phyloP scores from a whole-genome alignment of 2,113 vertebrate species.

The Chauna torquata region DNA sequence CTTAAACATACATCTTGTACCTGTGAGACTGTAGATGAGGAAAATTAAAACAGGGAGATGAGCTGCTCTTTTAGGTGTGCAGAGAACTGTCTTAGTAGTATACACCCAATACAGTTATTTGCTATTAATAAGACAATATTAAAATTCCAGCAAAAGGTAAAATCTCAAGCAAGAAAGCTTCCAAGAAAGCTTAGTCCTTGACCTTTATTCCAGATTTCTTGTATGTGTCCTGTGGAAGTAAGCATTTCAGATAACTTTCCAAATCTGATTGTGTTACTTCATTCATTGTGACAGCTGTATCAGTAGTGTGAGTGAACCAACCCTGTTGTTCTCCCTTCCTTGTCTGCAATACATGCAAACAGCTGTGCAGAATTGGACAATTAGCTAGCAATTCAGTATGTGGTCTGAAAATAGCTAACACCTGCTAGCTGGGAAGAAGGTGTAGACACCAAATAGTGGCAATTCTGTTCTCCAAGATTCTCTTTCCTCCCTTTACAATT shows the following conservation, averaged over 20 bases:
- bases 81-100: background rate
- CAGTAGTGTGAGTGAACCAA: background rate
- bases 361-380: background rate
- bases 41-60: background rate
- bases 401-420: background rate
- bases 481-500: background rate
- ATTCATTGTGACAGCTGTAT: background rate
- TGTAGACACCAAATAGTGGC: background rate
- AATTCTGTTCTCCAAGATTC: background rate
- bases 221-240: background rate
- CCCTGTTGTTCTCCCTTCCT: background rate
- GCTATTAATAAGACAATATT: background rate
- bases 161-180: background rate
- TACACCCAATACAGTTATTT: background rate
- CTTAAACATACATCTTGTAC: background rate
- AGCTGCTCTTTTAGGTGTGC: background rate
- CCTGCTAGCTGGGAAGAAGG: background rate
- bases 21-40: background rate
- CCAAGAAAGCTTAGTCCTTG: background rate
- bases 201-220: background rate
- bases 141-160: background rate
- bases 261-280: background rate
- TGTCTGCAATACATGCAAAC: no score
- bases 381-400: background rate
- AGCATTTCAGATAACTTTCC: background rate